Conservation (phyloP, 2,113 vertebrate species). For the Microcebus lehilahytsara region DNA sequence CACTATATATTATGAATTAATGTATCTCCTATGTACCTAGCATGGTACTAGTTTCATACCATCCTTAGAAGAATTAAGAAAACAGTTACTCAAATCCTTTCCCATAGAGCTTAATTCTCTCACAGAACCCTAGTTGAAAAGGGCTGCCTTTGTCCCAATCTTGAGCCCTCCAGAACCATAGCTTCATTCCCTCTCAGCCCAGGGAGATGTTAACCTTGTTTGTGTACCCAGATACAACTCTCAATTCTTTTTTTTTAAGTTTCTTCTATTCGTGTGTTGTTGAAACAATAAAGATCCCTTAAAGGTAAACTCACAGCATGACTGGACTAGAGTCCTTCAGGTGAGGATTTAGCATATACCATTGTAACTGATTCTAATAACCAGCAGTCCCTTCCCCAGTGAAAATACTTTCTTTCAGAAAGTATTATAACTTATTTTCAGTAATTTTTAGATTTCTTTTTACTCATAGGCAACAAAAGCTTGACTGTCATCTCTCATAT, state of each 20-base stretch:
- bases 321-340: too few species aligned
- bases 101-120: neutral
- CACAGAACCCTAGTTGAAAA: neutral
- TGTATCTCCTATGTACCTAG: neutral
- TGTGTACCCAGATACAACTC: neutral
- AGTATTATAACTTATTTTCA: neutral
- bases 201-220: neutral
- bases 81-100: neutral
- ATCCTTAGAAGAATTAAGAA: neutral
- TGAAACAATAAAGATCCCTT: neutral
- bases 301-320: neutral
- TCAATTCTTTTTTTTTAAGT: neutral
- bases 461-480: neutral
- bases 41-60: neutral
- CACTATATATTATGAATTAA: neutral
- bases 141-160: neutral
- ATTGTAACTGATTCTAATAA: neutral
- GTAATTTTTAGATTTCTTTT: neutral
- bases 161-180: neutral
- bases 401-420: neutral
- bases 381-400: neutral
- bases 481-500: neutral
- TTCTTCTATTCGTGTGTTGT: neutral
- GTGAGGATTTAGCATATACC: neutral
- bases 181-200: neutral